Base-by-base conservation (phyloP, 1,140 invertebrate genomes). In the Drosophila erecta region DNA sequence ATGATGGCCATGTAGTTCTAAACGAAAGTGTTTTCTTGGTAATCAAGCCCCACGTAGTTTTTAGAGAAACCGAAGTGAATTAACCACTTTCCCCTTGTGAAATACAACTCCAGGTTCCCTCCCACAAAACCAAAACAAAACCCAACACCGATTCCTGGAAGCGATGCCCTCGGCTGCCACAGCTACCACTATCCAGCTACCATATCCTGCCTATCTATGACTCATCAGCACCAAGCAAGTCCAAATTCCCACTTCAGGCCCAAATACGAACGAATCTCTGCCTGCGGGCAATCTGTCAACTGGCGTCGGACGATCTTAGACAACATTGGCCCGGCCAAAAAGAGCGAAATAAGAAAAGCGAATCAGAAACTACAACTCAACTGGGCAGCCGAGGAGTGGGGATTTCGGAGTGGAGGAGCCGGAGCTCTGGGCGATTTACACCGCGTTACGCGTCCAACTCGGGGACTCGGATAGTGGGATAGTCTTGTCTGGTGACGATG, bases 241-340 rank as follows among this genome's bases (percentile, higher is more conserved):
- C 56, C 59, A 81, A 86, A 75, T 58, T 49, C 56, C 59, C 78
- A 86, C 70, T 58, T 49, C 46, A 86, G 69, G 41, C 41, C 83
- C 74, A 87, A 81, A 86, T 81, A 87, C 44, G 57, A 58, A 65
- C 69, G 69, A 89, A 70, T 89, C 69, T 77, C 70, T 65, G 85
- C 84, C 84, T 72, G 61, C 47, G 76, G 84, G 72, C 76, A 89
- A 89, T 89, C 84, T 89, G 84, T 89, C 84, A 89, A 89, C 84
- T 77, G 84, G 79, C 84, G 76, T 89, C 84, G 77, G 84, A 84
- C 85, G 84, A 89, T 89, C 84, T 89, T 80, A 89, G 84, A 76
- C 84, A 79, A 76, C 60, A 67, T 50, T 67, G 58, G 69, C 53
- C 51, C 67, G 40, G 17, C 44, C 46, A 60, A 51, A 60, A 58